Conservation (phyloP, 1,140 invertebrate species). For the Acromyrmex echinatior region DNA sequence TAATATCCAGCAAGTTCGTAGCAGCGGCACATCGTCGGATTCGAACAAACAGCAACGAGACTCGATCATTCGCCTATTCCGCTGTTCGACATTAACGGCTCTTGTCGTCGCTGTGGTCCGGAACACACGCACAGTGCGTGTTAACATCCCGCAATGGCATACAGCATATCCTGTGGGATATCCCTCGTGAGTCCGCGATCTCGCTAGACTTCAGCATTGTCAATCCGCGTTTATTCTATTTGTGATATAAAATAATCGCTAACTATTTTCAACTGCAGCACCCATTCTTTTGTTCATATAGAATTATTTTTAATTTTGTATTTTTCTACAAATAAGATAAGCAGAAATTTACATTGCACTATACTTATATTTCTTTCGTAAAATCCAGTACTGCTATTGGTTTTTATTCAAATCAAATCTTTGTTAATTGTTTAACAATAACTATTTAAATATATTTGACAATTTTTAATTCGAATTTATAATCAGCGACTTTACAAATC, state of each 20-base stretch:
- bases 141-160: conserved; percentile 31
- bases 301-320: too few relatives aligned
- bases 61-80: conserved; percentile 25
- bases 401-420: too few relatives aligned
- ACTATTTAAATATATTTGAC: too few relatives aligned
- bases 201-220: not conserved
- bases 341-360: too few relatives aligned
- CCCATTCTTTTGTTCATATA: too few relatives aligned
- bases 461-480: too few relatives aligned
- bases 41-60: conserved; percentile 11
- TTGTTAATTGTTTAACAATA: too few relatives aligned
- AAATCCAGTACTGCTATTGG: too few relatives aligned
- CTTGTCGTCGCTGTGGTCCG: not conserved
- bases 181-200: not conserved
- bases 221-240: not conserved
- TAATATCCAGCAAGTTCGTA: not conserved
- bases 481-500: too few relatives aligned
- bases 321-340: too few relatives aligned
- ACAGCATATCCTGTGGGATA: not conserved
- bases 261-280: too few relatives aligned
- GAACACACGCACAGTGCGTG: conserved; percentile 29
- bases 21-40: not conserved
- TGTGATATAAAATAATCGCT: not conserved
- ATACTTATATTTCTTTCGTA: too few relatives aligned
- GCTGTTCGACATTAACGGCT: conserved; percentile 22